These are phyloP conservation scores for Candoia aspera DNA, from an alignment of 2,113 vertebrate genomes.

Conservation along the genomic window DNA sequence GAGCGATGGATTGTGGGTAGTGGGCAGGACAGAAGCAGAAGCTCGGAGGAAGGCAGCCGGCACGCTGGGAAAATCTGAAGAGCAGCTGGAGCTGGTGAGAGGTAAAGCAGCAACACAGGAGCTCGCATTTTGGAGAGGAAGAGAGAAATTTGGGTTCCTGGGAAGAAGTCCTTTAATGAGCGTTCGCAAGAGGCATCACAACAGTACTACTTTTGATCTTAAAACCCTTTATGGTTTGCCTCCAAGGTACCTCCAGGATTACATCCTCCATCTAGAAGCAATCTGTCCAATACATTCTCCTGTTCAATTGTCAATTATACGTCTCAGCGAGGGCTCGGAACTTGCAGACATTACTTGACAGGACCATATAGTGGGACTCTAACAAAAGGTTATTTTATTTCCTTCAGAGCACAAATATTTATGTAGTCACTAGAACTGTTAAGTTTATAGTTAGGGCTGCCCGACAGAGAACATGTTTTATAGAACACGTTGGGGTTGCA, in stretches of 20 bases:
- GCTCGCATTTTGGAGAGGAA: neutral
- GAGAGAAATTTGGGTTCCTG: too few relatives aligned
- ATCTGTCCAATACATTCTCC: neutral
- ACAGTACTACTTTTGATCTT: neutral
- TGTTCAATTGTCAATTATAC: too few relatives aligned
- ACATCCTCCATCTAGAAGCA: neutral
- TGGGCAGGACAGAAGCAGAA: conserved; percentile 77
- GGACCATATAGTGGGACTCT: too few relatives aligned
- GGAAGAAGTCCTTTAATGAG: neutral
- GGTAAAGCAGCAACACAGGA: conserved; percentile 62
- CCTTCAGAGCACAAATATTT: too few relatives aligned
- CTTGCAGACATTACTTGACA: too few relatives aligned
- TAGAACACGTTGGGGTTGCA: too few relatives aligned
- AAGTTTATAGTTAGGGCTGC: too few relatives aligned
- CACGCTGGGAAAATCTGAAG: conserved; percentile 70
- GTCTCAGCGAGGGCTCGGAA: too few relatives aligned
- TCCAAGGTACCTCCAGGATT: neutral
- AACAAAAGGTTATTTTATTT: too few relatives aligned
- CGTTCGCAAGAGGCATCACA: neutral
- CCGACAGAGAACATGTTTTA: too few relatives aligned
- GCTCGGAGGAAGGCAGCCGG: conserved; percentile 76
- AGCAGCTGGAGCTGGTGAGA: conserved; percentile 72
- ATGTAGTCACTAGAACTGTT: too few relatives aligned
- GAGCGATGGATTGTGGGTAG: conserved; percentile 76
- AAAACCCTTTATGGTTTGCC: neutral